phyloP scores from a whole-genome alignment of 2,797 vertebrate genomes.

The Apogon hyalosoma region DNA sequence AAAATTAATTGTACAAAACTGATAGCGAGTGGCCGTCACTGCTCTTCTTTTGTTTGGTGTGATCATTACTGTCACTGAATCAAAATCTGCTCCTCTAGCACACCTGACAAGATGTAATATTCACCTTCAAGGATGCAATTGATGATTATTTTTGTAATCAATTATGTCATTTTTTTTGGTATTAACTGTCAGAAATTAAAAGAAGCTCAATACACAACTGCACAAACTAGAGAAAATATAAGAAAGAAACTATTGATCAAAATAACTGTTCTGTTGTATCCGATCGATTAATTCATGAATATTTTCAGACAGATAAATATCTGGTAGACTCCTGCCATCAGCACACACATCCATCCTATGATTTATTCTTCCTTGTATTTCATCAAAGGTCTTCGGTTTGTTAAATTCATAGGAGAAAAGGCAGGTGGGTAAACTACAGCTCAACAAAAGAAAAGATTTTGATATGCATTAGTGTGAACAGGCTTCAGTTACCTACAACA shows the following conservation, averaged over 20 bases:
- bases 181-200: too few species aligned
- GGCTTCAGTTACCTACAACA: slow-evolving; percentile 52
- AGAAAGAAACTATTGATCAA: too few species aligned
- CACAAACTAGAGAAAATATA: too few species aligned
- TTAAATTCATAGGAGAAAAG: slow-evolving; percentile 45
- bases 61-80: slow-evolving; percentile 24
- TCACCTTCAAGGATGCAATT: slow-evolving; percentile 1
- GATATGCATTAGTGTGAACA: slow-evolving; percentile 60
- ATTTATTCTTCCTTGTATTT: slow-evolving; percentile 44
- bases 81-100: slow-evolving; percentile 4
- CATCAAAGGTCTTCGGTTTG: slow-evolving; percentile 49
- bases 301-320: too few species aligned
- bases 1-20: slow-evolving; percentile 22
- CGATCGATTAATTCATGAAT: background rate
- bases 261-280: too few species aligned
- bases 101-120: slow-evolving; percentile 7
- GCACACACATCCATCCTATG: slow-evolving; percentile 11
- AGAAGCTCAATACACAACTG: too few species aligned
- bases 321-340: too few species aligned
- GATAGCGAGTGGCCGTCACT: slow-evolving; percentile 10
- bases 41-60: slow-evolving; percentile 16
- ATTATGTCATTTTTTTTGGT: slow-evolving; percentile 12
- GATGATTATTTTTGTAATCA: slow-evolving; percentile 21
- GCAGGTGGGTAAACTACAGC: slow-evolving; percentile 47
- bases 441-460: slow-evolving; percentile 61